Conservation (phyloP, 2,113 vertebrate species). For the Pogonocichla stellata region DNA sequence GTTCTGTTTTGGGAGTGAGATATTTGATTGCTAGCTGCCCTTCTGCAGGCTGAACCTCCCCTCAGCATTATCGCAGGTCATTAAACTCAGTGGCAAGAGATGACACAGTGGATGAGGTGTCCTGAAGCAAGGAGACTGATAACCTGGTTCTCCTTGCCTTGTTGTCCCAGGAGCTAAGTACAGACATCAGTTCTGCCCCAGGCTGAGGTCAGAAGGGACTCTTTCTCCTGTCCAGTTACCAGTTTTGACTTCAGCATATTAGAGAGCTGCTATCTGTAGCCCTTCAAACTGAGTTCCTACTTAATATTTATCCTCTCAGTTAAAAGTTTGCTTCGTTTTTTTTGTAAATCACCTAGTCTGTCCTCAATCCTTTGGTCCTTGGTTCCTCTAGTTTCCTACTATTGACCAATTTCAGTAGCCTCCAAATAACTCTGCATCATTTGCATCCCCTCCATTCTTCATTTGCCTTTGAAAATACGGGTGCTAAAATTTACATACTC, state of each 20-base stretch:
- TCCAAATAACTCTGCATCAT: not conserved
- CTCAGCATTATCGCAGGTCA: not conserved
- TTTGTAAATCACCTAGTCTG: not conserved
- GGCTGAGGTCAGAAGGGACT: not conserved
- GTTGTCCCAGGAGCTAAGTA: not conserved
- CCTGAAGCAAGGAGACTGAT: not conserved
- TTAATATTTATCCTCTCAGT: not conserved
- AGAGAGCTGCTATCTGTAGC: not conserved
- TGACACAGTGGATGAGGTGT: not conserved
- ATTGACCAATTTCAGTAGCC: not conserved
- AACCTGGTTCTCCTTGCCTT: not conserved
- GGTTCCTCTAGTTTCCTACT: not conserved
- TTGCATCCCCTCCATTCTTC: not conserved
- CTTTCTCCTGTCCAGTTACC: not conserved
- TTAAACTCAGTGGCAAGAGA: not conserved
- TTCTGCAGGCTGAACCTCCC: not conserved
- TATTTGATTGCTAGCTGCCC: not conserved
- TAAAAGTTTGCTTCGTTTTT: not conserved
- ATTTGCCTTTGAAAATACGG: not conserved
- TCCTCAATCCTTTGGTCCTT: not conserved
- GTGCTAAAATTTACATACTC: not conserved
- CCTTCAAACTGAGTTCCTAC: not conserved
- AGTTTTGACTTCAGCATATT: not conserved
- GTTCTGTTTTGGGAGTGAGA: not conserved
- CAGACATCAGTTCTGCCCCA: not conserved